Evolutionary conservation across 2,888 invertebrate genomes (phyloP), one percentile per base, ranked within the genome.

Genomic region (Drosophila meridiana): DNA sequence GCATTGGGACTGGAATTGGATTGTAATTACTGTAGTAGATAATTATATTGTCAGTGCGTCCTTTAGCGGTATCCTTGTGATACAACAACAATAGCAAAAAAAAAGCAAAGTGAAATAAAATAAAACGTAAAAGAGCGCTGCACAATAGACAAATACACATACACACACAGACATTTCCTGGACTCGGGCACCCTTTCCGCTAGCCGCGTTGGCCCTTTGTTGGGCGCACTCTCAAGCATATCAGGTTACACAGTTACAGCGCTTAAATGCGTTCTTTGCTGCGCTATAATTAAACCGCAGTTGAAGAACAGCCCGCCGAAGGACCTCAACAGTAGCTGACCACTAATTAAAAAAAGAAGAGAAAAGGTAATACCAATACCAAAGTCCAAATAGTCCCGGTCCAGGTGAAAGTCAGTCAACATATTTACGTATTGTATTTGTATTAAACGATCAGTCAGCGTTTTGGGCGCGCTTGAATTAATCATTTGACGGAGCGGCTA

Each of bases 391-490:
- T 72, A 80, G 28, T 20, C 28, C n/a, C n/a, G 55, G 32, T 66
- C 79, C 76, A 79, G 76, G 76, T 76, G 75, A 75, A 75, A 78
- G 75, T 75, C 28, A 20, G 59, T 66, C 77, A 66, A 65, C 70
- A 70, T 45, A 60, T 20, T 61, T 28, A 48, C 20, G 52, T 55
- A 55, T 42, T 36, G 30, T 45, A 53, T 61, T 70, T 71, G 36
- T 78, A 83, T 88, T 92, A 92, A 92, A 90, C 89, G 92, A 92
- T 92, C 91, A 90, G 75, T 92, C 92, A 91, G 83, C 92, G 78
- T 85, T 80, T 83, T 68, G 74, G 62, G 69, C 82, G 76, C 65
- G 74, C 80, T 83, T 80, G 75, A 82, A 88, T 86, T 86, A 89
- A 91, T 89, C 90, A 91, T 80, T 69, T 69, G 52, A 50, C 43